Evolutionary conservation across 2,888 invertebrate genomes (phyloP), one percentile per base, ranked within the genome.

Genomic region (Leptogaster cylindrica): DNA sequence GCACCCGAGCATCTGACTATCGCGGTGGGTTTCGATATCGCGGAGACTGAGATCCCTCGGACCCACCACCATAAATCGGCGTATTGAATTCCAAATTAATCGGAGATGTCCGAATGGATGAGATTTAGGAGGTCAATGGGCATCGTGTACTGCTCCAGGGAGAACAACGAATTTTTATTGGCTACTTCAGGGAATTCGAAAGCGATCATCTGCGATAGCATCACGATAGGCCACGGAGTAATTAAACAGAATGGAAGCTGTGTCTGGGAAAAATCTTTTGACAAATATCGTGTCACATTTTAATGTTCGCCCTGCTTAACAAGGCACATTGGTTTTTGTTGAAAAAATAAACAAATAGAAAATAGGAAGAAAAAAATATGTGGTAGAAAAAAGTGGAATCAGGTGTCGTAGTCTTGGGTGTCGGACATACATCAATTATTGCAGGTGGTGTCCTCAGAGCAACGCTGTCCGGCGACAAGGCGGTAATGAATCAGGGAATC

Each of bases 21-120:
- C 14, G 44, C 50, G 65, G 65, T 65, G 51, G 65, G 8, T 55
- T n/a, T 27, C 25, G 23, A 8, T 39, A 18, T 51, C 41, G 65
- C 48, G n/a, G 10, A 50, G 27, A 5, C 23, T 28, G 27, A 25
- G 6, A 8, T 14, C n/a, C 14, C 18, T 7, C 25, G 27, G 31
- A 63, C 41, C 61, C 16, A 44, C 39, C 65, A 48, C 44, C 33
- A 68, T 68, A 63, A 68, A 68, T 63, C 51, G 58, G 66, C 52
- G 52, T 70, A 70, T 70, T 70, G 70, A 70, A 70, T 70, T 70
- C 70, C 70, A 70, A 70, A 70, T 70, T 70, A 70, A 70, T 70
- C 64, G 70, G 55, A 41, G 55, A 65, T 63, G 70, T 70, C 70
- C 63, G 46, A 39, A 16, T 36, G 28, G 61, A 41, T 55, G 68